Conservation (phyloP, 2,113 vertebrate species). For the Brachyhypopomus gauderio region DNA sequence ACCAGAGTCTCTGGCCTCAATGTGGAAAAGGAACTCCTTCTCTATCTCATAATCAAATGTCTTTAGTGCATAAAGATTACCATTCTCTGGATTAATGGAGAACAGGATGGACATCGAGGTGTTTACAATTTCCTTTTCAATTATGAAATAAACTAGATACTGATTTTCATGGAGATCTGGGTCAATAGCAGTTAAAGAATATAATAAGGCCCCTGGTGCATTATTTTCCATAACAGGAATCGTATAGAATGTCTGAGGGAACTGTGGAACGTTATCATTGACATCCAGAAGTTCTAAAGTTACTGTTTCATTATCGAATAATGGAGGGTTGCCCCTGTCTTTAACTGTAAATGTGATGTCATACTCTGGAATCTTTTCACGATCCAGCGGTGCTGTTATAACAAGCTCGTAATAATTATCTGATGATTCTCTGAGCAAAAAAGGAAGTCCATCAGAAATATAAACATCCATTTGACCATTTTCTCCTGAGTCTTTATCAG, state of each 20-base stretch:
- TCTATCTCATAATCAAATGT: constrained; percentile 61
- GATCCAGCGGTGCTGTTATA: constrained; percentile 67
- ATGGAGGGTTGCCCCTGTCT: constrained; percentile 69
- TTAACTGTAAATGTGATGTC: constrained; percentile 69
- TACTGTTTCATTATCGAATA: constrained; percentile 73
- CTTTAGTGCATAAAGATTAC: constrained; percentile 53
- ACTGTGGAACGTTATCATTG: constrained; percentile 72
- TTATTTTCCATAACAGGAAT: constrained; percentile 76
- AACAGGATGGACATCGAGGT: constrained; percentile 82
- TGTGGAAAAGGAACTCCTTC: constrained; percentile 51
- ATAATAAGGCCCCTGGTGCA: constrained; percentile 67
- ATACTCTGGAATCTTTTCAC: constrained; percentile 69
- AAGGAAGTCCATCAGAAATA: constrained; percentile 58
- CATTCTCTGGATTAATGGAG: constrained; percentile 76
- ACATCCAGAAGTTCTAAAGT: constrained; percentile 71
- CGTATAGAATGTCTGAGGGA: constrained; percentile 65
- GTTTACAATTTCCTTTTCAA: constrained; percentile 75
- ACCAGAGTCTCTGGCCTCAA: constrained; percentile 56
- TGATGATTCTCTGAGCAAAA: constrained; percentile 66
- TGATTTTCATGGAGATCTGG: constrained; percentile 76
- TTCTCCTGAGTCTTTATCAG: constrained; percentile 59
- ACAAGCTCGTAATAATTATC: constrained; percentile 73
- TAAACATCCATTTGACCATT: constrained; percentile 63
- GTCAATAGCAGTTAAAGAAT: constrained; percentile 66
- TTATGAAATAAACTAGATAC: constrained; percentile 80